Evolutionary conservation across 2,888 invertebrate species (phyloP), one percentile per base, ranked within the genome.

Genomic region (Pseudanteris insignis): DNA sequence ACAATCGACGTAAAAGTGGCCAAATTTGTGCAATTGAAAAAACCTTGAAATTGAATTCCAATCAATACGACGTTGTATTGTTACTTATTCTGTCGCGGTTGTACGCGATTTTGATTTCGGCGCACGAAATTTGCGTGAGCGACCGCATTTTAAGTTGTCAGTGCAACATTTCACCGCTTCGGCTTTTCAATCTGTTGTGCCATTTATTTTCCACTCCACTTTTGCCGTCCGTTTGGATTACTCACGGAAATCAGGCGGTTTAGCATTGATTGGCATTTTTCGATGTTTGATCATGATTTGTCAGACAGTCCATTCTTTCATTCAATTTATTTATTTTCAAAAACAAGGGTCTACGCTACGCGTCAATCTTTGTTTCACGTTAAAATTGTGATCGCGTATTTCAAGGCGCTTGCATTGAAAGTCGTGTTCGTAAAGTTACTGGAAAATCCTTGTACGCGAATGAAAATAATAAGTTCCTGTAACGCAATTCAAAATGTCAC

Each of bases 211-310:
- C 40, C 40, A 13, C 6, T 43, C 14, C 21, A n/a, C n/a, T n/a
- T n/a, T n/a, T n/a, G n/a, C 6, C 41, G 26, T 41, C 21, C n/a
- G 44, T 25, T 32, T 21, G 8, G 43, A 34, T 44, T 37, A 25
- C 28, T 28, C 29, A 28, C 14, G 26, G 50, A 44, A 58, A 46
- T 50, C 47, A 46, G n/a, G 44, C 24, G 58, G 58, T 58, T 58
- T 32, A 38, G 29, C 44, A n/a, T 50, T 58, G 58, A 58, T 58
- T 58, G 58, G 44, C 50, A 38, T 48, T 58, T 50, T 47, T 29
- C 50, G 50, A 58, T 58, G 50, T 58, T 58, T 43, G 28, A 50
- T 24, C 50, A 40, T 44, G 28, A 58, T 50, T 50, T 55, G 40
- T 40, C 46, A 40, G 40, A 34, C 28, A 34, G 21, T 32, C 15